Conservation (phyloP, 2,888 invertebrate species). For the Mycalesis mineus region DNA sequence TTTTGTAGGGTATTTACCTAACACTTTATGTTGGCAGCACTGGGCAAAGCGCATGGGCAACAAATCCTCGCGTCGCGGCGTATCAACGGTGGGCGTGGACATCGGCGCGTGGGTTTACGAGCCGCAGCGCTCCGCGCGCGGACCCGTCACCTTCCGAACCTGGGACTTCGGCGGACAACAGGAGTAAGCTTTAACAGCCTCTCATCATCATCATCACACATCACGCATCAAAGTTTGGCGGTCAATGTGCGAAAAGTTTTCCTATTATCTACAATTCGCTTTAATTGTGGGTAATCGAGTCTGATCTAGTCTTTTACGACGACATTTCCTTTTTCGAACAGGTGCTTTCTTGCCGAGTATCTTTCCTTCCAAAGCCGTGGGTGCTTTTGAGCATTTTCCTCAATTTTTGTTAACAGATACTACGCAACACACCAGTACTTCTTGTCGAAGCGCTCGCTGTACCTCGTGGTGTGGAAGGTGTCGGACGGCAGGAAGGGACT, state of each 20-base stretch:
- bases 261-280: too few species aligned
- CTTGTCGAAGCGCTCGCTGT: conserved; percentile 94
- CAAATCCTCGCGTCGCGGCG: conserved; percentile 86
- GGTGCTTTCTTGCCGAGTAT: too few species aligned
- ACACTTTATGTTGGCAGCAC: conserved; percentile 79
- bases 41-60: conserved; percentile 98
- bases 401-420: conserved; percentile 76
- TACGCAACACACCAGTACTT: conserved; percentile 99
- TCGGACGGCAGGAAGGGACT: conserved; percentile 94
- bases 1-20: too few species aligned
- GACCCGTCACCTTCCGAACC: conserved; percentile 93
- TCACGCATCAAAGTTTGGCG: too few species aligned
- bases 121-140: conserved; percentile 82
- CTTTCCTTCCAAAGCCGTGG: too few species aligned
- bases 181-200: too few species aligned
- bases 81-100: conserved; percentile 98
- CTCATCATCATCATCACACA: too few species aligned
- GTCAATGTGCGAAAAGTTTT: too few species aligned
- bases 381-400: too few species aligned
- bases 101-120: conserved; percentile 97
- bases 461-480: conserved; percentile 96
- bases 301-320: too few species aligned
- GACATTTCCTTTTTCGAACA: too few species aligned
- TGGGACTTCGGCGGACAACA: conserved; percentile 99
- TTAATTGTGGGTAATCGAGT: too few species aligned